Conservation (phyloP, 1,140 invertebrate genomes). For the Tribolium madens region DNA sequence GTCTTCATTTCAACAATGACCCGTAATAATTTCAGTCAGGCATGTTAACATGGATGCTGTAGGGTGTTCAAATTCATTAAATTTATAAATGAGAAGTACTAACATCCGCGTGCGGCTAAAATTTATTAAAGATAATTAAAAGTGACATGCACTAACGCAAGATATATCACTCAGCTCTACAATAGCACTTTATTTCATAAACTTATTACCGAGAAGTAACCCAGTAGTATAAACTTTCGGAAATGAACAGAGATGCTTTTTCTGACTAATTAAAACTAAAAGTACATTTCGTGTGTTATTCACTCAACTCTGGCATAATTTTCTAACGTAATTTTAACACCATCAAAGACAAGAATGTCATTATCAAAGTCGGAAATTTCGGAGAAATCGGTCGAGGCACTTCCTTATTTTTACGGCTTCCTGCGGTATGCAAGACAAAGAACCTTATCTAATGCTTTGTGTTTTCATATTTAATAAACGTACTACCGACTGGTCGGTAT, state of each 20-base stretch:
- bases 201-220: constrained; percentile 49
- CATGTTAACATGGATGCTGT: constrained; percentile 28
- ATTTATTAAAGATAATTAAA: constrained; percentile 57
- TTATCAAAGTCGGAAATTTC: background rate
- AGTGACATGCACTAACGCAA: constrained; percentile 51
- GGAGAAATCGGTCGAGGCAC: background rate
- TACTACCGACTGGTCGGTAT: background rate
- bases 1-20: constrained; percentile 3
- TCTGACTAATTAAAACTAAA: constrained; percentile 48
- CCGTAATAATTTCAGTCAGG: constrained; percentile 11
- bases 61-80: constrained; percentile 50
- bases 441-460: constrained; percentile 1
- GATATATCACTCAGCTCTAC: constrained; percentile 50
- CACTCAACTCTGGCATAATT: background rate
- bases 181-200: constrained; percentile 54
- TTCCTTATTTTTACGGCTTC: constrained; percentile 18
- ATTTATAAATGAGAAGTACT: constrained; percentile 48
- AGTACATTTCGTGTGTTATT: constrained; percentile 3
- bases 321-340: background rate
- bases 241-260: constrained; percentile 47
- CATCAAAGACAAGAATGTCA: background rate
- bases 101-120: constrained; percentile 49
- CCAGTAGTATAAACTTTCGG: constrained; percentile 37
- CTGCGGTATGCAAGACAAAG: constrained; percentile 4
- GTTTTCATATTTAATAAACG: constrained; percentile 11